phyloP scores from a whole-genome alignment of 2,888 invertebrate species.

The Cepaea hortensis region DNA sequence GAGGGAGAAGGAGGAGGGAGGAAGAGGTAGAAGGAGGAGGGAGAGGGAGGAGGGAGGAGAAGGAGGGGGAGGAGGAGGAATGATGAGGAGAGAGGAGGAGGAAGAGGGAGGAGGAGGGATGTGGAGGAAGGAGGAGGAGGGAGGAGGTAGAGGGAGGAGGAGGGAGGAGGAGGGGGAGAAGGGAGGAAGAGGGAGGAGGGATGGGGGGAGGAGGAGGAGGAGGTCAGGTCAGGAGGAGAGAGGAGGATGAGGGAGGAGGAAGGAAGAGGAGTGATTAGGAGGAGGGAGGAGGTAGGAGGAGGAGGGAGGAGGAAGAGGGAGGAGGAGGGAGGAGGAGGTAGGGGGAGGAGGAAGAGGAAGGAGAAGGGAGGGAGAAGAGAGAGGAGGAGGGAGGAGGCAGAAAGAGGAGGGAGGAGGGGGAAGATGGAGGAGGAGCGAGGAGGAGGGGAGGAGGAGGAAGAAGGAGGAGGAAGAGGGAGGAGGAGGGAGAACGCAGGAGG shows the following conservation, averaged over 20 bases:
- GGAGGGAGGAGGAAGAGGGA: background rate
- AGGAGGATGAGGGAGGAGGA: too few relatives aligned
- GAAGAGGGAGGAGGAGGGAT: too few relatives aligned
- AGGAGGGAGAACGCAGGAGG: too few relatives aligned
- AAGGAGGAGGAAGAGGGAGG: too few relatives aligned
- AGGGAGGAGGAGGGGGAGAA: background rate
- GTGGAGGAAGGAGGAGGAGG: slow-evolving; percentile 4
- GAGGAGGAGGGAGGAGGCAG: slow-evolving; percentile 54
- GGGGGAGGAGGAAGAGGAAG: background rate
- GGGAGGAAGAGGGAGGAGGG: too few relatives aligned
- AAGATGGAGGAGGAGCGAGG: too few relatives aligned
- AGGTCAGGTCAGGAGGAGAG: background rate
- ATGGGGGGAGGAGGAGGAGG: background rate
- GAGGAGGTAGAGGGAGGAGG: background rate
- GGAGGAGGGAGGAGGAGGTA: too few relatives aligned
- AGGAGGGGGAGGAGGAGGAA: background rate
- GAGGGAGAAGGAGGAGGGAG: slow-evolving; percentile 4
- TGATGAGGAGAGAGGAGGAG: too few relatives aligned
- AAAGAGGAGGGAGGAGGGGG: background rate
- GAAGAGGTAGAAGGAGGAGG: too few relatives aligned
- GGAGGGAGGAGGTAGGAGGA: too few relatives aligned
- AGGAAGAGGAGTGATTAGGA: too few relatives aligned
- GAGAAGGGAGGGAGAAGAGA: slow-evolving; percentile 42
- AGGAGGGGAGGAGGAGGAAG: too few relatives aligned
- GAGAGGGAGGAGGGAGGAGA: background rate